Base-by-base conservation (phyloP, 1,140 invertebrate genomes). In the Zaprionus camerounensis region DNA sequence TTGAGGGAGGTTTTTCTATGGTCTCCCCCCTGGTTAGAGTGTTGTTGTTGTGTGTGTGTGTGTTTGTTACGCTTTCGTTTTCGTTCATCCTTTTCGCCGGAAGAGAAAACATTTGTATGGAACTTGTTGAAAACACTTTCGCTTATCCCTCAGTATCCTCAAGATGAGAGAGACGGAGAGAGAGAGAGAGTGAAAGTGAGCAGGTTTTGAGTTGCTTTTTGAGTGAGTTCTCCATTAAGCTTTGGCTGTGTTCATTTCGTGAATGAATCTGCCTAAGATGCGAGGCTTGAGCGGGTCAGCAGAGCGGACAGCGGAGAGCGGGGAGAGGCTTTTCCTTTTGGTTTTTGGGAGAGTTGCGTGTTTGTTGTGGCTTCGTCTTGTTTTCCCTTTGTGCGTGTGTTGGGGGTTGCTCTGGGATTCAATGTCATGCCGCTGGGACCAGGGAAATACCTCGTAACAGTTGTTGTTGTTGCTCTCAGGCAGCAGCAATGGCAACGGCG, bases 351-450 rank as follows among this genome's bases (percentile, higher is more conserved):
- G 56, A 68, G 57, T 28, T 55, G 26, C 26, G 41, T 51, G 65
- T 62, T 59, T 74, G 65, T 55, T 69, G 57, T 69, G 67, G 58
- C 12, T 44, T 56, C 53, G 36, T 66, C 49, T 69, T 65, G 58
- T 58, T 57, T 46, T 26, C 28, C 36, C 58, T 67, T 49, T 59
- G 46, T 49, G 13, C 58, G 28, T 71, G 31, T 76, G 38, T 65
- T 84, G 68, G 84, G 83, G 91, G 91, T 92, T 92, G 91, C 91
- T 92, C 77, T 91, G 91, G 91, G 91, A 92, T 83, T 91, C 82
- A 75, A 90, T 91, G 82, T 86, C 91, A 92, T 91, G 91, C 91
- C 91, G 91, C 62, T 92, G 91, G 91, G 91, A 92, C 91, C 84
- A 80, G 87, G 90, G 84, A 92, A 88, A 91, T 92, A 85, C 91